Percentiles rank a stretch among this genome's conserved stretches.
Conservation (phyloP, 1,140 invertebrate species). For the Lithobius niger region DNA sequence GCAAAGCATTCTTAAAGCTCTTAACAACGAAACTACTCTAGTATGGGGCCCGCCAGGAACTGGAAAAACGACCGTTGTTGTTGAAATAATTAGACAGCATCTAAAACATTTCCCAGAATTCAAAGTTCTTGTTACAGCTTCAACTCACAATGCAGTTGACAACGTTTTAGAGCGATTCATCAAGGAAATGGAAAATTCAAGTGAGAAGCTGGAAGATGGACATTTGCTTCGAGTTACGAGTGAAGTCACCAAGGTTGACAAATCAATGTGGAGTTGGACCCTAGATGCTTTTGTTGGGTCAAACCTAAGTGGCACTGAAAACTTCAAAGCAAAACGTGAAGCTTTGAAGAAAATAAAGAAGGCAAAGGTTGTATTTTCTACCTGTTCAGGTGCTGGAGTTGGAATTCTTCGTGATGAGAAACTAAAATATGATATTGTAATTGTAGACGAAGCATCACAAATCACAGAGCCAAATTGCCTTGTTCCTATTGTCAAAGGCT, state of each 20-base stretch:
- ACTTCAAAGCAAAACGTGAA: constrained; percentile 3
- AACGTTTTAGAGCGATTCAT: not conserved
- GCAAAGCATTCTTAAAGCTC: not conserved
- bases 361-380: constrained; percentile 9
- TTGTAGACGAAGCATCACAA: constrained; percentile 34
- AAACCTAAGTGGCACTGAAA: not conserved
- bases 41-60: not conserved
- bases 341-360: constrained; percentile 3
- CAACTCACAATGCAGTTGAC: not conserved
- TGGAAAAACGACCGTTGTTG: not conserved
- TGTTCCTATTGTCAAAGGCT: constrained; percentile 56
- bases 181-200: not conserved
- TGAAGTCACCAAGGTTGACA: not conserved
- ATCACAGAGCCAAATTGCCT: constrained; percentile 66
- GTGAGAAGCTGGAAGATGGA: not conserved
- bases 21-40: not conserved
- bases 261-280: not conserved
- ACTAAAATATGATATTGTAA: not conserved
- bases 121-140: not conserved
- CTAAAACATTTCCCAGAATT: not conserved
- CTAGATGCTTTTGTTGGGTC: not conserved
- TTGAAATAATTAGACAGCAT: not conserved
- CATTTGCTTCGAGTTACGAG: not conserved
- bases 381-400: constrained; percentile 14
- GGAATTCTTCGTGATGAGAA: not conserved